phyloP scores from a whole-genome alignment of 2,113 vertebrate species.

The Dicaeum eximium region DNA sequence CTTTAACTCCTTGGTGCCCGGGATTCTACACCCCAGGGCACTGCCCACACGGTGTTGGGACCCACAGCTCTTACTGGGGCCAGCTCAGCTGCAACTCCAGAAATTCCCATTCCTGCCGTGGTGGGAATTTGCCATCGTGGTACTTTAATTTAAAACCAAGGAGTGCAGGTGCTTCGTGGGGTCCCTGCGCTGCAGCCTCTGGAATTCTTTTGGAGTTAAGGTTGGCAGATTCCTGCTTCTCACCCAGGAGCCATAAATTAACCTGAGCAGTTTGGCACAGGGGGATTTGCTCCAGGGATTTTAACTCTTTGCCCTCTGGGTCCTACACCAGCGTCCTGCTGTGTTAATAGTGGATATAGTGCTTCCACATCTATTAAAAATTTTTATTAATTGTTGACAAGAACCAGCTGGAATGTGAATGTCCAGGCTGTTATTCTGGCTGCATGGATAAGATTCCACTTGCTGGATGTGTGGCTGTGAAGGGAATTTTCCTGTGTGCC shows the following conservation, averaged over 20 bases:
- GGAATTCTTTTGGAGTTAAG: neutral
- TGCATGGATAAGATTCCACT: neutral
- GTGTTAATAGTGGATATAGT: neutral
- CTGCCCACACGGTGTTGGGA: neutral
- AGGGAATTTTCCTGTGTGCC: neutral
- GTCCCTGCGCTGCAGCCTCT: neutral
- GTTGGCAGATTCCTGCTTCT: neutral
- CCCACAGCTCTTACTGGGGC: neutral
- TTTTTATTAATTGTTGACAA: neutral
- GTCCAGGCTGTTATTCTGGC: neutral
- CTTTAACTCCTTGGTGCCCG: neutral
- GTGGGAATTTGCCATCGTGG: neutral
- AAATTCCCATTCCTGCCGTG: neutral
- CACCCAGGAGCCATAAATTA: neutral
- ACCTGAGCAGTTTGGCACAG: neutral
- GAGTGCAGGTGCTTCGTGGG: neutral
- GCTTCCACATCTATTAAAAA: neutral
- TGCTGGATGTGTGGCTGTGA: neutral
- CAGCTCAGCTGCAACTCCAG: neutral
- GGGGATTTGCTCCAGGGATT: neutral
- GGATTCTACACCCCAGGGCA: neutral
- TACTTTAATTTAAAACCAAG: neutral
- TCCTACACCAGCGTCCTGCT: neutral
- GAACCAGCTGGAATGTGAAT: neutral
- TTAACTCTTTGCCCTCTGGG: neutral